phyloP scores from a whole-genome alignment of 2,888 invertebrate species.

The Zeuzera pyrina region DNA sequence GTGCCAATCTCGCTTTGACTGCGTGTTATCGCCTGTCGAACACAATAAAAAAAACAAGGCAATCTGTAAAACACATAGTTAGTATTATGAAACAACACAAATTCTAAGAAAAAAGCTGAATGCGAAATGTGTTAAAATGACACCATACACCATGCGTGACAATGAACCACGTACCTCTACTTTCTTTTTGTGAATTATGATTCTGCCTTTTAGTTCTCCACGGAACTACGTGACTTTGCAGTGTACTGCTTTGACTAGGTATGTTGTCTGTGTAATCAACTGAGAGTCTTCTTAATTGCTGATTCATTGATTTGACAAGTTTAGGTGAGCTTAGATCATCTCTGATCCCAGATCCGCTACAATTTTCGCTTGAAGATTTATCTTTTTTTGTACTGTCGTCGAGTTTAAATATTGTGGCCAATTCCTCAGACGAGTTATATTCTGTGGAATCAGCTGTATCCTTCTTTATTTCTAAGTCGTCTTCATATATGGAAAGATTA shows the following conservation, averaged over 20 bases:
- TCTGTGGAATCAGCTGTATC: conserved; percentile 66
- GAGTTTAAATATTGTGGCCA: conserved; percentile 75
- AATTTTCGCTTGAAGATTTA: conserved; percentile 12
- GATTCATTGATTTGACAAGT: conserved; percentile 59
- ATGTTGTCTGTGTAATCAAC: conserved; percentile 47
- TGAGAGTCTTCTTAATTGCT: conserved; percentile 57
- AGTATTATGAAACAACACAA: conserved; percentile 4
- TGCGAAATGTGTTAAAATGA: conserved; percentile 61
- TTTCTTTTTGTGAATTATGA: conserved; percentile 60
- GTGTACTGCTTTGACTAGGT: conserved; percentile 63
- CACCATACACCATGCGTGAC: conserved; percentile 63
- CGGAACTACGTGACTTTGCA: conserved; percentile 59
- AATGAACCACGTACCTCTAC: conserved; percentile 62
- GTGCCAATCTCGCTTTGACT: conserved; percentile 72
- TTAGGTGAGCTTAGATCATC: conserved; percentile 62
- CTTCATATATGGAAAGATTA: conserved; percentile 60
- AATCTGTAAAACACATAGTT: conserved; percentile 6
- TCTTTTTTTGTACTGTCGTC: conserved; percentile 34
- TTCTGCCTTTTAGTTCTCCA: conserved; percentile 65
- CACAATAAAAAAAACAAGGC: conserved; percentile 26
- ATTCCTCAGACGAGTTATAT: conserved; percentile 77
- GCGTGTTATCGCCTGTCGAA: conserved; percentile 35
- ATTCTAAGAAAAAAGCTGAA: conserved; percentile 34
- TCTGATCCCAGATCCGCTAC: conserved; percentile 24
- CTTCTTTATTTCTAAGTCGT: conserved; percentile 51